Percentiles rank a stretch among this genome's conserved stretches.
Evolutionary conservation across 2,113 vertebrate genomes (phyloP).

Genomic region (Procavia capensis): DNA sequence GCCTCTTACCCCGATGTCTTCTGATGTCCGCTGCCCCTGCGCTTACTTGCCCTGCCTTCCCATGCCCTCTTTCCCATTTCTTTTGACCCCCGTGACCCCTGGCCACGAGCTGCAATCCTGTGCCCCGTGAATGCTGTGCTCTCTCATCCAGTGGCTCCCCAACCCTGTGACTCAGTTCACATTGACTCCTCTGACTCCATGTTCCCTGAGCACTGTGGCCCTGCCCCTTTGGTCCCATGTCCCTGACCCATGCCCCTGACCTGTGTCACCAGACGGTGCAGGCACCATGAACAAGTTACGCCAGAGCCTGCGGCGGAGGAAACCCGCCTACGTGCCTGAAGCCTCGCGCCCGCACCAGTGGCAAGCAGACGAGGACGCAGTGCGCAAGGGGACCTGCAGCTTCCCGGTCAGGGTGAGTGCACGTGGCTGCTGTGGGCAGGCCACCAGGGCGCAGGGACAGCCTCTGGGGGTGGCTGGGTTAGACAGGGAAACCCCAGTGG

Average conservation of each 20-base stretch:
- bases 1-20: background rate
- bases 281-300: conserved; percentile 96
- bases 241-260: background rate
- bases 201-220: background rate
- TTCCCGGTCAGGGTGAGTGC: conserved; percentile 92
- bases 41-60: background rate
- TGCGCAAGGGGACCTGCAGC: conserved; percentile 94
- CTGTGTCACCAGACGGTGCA: conserved; percentile 62
- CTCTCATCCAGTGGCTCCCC: background rate
- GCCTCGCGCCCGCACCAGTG: conserved; percentile 96
- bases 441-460: background rate
- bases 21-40: background rate
- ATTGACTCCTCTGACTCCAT: background rate
- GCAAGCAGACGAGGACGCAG: conserved; percentile 95
- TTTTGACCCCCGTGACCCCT: background rate
- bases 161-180: background rate
- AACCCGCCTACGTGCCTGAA: conserved; percentile 94
- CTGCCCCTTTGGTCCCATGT: background rate
- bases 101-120: background rate
- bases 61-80: background rate
- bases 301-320: conserved; percentile 95
- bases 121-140: too few species aligned
- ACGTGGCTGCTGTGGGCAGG: too few species aligned
- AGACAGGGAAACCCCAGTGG: too few species aligned
- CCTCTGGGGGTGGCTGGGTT: background rate